Evolutionary conservation across 2,113 vertebrate genomes (phyloP), one percentile per base, ranked within the genome.

Genomic region (Lucifuga dentata): DNA sequence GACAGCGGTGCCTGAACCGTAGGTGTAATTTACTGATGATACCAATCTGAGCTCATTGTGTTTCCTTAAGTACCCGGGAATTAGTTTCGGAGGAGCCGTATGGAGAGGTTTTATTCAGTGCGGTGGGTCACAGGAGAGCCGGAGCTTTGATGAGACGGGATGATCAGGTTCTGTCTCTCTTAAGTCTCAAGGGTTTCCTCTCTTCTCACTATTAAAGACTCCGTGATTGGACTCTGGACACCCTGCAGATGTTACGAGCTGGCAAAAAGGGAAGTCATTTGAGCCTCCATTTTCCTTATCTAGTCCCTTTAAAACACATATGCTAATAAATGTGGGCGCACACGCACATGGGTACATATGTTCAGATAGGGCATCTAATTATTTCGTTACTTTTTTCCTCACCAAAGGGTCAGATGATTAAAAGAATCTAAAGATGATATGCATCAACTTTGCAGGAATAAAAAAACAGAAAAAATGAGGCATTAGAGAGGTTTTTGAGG

Each of bases 151-250:
- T 88, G 86, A 89, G 86, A 76, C 66, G 8, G 85, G 86, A 91
- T 88, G 86, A 89, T 89, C 90, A 78, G 83, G 81, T 81, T 81
- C 86, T 59, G 36, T 82, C 73, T 85, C 82, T 76, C 74, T 76
- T 71, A 71, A 70, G 82, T 86, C 90, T 90, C 85, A 17, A 77
- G 80, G 88, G 84, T 76, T 83, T 84, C 58, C 66, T 83, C 75
- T 81, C 58, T 40, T 55, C 80, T 73, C 70, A 0, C 57, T 21
- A 80, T 83, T 86, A 79, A 80, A 85, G 77, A 77, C 66, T 65
- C 66, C 17, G 81, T 89, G 89, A 91, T 91, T 92, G 89, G 88
- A 82, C 86, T 81, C 78, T 79, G 85, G 86, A 86, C 73, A 55
- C 86, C 78, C 73, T 70, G 80, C 81, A 81, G 87, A 86, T 83